Base-by-base conservation (phyloP, 2,888 invertebrate genomes). In the Pseudeuparius sepicola region DNA sequence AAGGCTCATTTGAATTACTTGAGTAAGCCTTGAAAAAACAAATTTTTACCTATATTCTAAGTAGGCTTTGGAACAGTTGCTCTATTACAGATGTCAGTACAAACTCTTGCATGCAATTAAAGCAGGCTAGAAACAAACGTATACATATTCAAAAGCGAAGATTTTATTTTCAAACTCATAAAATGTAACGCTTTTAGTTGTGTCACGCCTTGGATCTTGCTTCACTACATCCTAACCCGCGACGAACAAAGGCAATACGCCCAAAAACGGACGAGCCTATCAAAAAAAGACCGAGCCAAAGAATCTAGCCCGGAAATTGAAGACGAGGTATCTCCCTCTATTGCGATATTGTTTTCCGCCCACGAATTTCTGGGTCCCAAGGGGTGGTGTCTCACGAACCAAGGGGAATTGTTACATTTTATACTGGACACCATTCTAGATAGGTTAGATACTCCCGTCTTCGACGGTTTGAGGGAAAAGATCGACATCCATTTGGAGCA, bases 401-500 rank as follows among this genome's bases (percentile, higher is more conserved):
- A 81, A 45, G 87, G 85, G 0, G 76, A 80, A 55, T 67, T 92
- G 4, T 66, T 93, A 4, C 71, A 79, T 44, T 86, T 87, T 50
- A 79, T 77, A 12, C 66, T 90, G 49, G 80, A 84, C 46, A 72
- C 76, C 2, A 68, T 87, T 23, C 68, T 79, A n/a, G 77, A 82
- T 16, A 66, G 77, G 41, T 53, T 83, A 24, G 68, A 76, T 38
- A 73, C 78, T 1, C 78, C 80, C 11, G 67, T 74, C 4, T 69
- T 78, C 29, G 71, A 74, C 12, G 64, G 68, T 27, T 67, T 71
- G 15, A 65, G 78, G 27, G 77, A 79, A 50, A 77, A 79, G 54
- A 69, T 89, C 2, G 74, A 73, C 39, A 79, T 82, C 47, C 76
- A 82, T 46, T 67, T 92, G 53, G 93, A 93, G 53, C 93, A 94